These are phyloP conservation scores for Malurus leucopterus DNA, from an alignment of 2,797 vertebrate genomes.

Conservation along the genomic window DNA sequence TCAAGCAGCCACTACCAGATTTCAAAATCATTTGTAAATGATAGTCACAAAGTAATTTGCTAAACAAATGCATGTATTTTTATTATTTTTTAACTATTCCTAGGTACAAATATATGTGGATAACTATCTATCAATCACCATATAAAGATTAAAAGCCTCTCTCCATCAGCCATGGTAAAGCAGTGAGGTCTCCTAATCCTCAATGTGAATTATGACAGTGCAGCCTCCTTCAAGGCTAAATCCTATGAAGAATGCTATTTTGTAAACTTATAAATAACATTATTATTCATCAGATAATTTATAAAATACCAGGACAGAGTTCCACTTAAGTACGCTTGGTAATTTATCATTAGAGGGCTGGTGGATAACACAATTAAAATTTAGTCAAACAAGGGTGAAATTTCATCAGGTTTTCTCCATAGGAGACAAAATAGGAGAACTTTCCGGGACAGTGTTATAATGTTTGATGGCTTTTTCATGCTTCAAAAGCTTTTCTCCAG, in stretches of 20 bases:
- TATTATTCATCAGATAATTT: background rate
- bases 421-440: constrained; percentile 69
- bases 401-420: constrained; percentile 74
- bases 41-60: background rate
- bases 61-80: background rate
- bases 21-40: background rate
- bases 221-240: background rate
- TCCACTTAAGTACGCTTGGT: background rate
- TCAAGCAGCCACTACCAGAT: background rate
- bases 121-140: background rate
- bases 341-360: background rate
- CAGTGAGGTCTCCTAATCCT: background rate
- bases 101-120: background rate
- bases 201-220: rapidly evolving
- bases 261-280: background rate
- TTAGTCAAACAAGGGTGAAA: background rate
- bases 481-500: constrained; percentile 82
- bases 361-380: background rate
- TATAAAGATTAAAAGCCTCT: background rate
- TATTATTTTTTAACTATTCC: background rate
- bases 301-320: background rate
- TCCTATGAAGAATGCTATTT: background rate
- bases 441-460: constrained; percentile 79
- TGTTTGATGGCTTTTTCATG: constrained; percentile 78
- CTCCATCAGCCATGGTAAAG: background rate